Conservation (phyloP, 2,113 vertebrate genomes). For the Hypocryptadius cinnamomeus region DNA sequence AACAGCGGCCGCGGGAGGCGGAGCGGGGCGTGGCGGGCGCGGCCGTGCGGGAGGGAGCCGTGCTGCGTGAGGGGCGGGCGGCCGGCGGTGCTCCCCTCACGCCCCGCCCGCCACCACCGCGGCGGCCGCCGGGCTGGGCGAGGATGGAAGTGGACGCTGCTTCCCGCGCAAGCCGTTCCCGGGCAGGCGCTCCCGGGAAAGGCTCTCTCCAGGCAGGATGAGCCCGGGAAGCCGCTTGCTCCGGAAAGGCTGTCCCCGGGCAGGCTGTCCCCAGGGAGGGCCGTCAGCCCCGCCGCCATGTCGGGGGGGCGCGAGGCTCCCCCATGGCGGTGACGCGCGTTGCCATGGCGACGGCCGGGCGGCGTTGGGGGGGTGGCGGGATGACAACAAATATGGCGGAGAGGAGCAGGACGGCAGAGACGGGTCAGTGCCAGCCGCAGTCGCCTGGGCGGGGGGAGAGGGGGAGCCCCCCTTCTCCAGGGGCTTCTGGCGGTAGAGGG, state of each 20-base stretch:
- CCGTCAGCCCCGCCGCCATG: neutral
- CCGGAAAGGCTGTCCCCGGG: neutral
- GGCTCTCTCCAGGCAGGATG: neutral
- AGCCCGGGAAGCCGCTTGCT: neutral
- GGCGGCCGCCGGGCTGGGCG: neutral
- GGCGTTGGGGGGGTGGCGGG: constrained; percentile 7
- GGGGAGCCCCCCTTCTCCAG: neutral
- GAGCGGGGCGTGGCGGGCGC: neutral
- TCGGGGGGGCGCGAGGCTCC: neutral
- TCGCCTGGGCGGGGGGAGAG: neutral
- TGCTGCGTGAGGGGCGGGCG: neutral
- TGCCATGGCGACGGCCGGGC: constrained; percentile 43
- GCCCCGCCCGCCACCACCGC: neutral
- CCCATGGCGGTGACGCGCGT: constrained; percentile 29
- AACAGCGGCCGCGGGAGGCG: neutral
- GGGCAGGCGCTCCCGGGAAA: too few species aligned
- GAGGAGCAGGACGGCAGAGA: constrained; percentile 69
- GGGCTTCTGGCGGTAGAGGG: neutral
- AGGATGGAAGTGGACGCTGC: fast-evolving
- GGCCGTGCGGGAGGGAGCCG: neutral
- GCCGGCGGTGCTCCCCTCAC: neutral
- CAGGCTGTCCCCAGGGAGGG: neutral
- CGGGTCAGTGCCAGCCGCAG: constrained; percentile 70
- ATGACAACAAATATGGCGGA: constrained; percentile 78
- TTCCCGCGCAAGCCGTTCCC: too few species aligned